Evolutionary conservation across 2,797 vertebrate genomes (phyloP), one percentile per base, ranked within the genome.

Genomic region (Myotis myotis): DNA sequence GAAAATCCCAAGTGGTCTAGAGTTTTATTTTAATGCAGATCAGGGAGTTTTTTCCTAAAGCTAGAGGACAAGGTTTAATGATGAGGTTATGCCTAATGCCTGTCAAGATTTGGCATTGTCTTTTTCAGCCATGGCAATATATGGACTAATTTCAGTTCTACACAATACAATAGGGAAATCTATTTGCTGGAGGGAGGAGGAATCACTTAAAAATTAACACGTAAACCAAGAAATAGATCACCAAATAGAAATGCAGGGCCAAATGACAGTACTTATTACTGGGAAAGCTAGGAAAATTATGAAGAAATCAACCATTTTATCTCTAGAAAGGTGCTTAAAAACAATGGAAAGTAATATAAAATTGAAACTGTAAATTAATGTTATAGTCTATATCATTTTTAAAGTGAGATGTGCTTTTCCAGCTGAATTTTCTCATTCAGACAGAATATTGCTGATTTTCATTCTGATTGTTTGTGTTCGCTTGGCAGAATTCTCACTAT

Each of bases 401-500:
- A 85, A 91, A 60, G 72, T 79, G 55, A 80, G 72, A 79, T 94
- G 88, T 95, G 84, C 70, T 97, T 93, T 94, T 87, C 87, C 81
- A 95, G 81, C 80, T 57, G 76, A 89, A 71, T 92, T 95, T 95
- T 68, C 44, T 89, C 68, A 55, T 87, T 87, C 74, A 79, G 80
- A n/a, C 57, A 84, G 44, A 30, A 78, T 74, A 82, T 64, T 93
- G 28, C 95, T 84, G 25, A 94, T 57, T 96, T 95, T 47, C 57
- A 87, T 93, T 83, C 87, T 95, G 84, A 87, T 92, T 94, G 53
- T 92, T 96, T 83, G 53, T 93, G 93, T 60, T 88, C 87, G 94
- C 93, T 89, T 89, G 93, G 79, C 49, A 94, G 74, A 96, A 89
- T 97, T 97, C 51, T 93, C 82, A 96, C 89, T 60, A 93, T 85